Evolutionary conservation across 2,888 invertebrate genomes (phyloP).

Genomic region (Hecatera dysodea): DNA sequence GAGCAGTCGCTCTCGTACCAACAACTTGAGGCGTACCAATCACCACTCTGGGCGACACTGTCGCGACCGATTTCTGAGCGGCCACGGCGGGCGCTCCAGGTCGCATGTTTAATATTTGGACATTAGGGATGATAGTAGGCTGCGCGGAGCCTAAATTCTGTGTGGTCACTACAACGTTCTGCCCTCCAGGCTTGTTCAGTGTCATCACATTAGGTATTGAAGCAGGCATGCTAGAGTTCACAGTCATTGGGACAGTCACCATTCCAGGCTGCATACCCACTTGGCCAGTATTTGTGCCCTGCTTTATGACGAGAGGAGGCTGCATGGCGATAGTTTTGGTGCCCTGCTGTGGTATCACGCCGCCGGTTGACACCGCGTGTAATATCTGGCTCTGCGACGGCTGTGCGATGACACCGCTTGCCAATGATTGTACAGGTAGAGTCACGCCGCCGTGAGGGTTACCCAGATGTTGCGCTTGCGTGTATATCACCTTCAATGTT

Average conservation of each 20-base stretch:
- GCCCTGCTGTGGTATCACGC: constrained; percentile 74
- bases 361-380: constrained; percentile 88
- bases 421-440: constrained; percentile 89
- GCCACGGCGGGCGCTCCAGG: constrained; percentile 93
- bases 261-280: constrained; percentile 89
- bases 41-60: constrained; percentile 95
- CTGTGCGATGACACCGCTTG: constrained; percentile 93
- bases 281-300: constrained; percentile 79
- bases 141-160: constrained; percentile 92
- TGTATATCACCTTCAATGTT: constrained; percentile 90
- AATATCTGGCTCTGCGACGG: constrained; percentile 88
- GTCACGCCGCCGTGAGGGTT: constrained; percentile 76
- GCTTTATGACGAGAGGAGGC: constrained; percentile 88
- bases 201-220: constrained; percentile 92
- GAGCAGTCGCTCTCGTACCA: constrained; percentile 95
- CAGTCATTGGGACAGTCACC: constrained; percentile 92
- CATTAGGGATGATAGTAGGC: constrained; percentile 93
- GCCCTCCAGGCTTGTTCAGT: constrained; percentile 91
- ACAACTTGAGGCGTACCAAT: constrained; percentile 96
- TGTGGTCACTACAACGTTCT: constrained; percentile 90
- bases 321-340: constrained; percentile 83
- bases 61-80: constrained; percentile 94
- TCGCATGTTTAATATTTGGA: constrained; percentile 96
- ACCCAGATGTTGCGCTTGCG: constrained; percentile 87
- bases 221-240: constrained; percentile 90